phyloP scores from a whole-genome alignment of 2,797 vertebrate species.

The Serranus cabrilla region DNA sequence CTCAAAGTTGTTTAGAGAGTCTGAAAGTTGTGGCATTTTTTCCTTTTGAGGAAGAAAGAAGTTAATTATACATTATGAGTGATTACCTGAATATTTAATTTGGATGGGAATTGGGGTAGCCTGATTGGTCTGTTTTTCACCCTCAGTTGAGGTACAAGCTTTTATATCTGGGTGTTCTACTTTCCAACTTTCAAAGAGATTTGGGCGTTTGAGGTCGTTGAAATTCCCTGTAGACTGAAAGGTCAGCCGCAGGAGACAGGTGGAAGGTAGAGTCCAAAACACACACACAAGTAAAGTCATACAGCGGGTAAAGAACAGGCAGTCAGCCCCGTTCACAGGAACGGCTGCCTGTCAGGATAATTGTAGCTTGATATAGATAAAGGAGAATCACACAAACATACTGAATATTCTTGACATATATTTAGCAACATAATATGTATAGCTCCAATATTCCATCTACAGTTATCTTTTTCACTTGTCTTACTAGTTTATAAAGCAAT shows the following conservation, averaged over 20 bases:
- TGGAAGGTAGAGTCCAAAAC: slow-evolving; percentile 12
- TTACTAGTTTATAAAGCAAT: not conserved
- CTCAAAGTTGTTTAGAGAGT: slow-evolving; percentile 52
- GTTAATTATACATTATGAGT: slow-evolving; percentile 62
- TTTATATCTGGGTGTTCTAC: slow-evolving; percentile 41
- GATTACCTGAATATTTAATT: slow-evolving; percentile 69
- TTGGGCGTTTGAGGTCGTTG: slow-evolving; percentile 4
- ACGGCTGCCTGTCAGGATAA: too few relatives aligned
- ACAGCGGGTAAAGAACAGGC: not conserved
- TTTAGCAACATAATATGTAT: too few relatives aligned
- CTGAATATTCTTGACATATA: too few relatives aligned
- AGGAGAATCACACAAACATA: not conserved
- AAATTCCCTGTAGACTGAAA: slow-evolving; percentile 15
- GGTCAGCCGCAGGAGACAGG: slow-evolving; percentile 17
- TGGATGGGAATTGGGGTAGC: slow-evolving; percentile 42
- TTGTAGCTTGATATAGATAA: not conserved
- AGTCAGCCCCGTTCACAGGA: not conserved
- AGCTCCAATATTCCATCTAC: not conserved
- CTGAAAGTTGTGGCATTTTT: slow-evolving; percentile 43
- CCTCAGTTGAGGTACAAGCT: slow-evolving; percentile 16
- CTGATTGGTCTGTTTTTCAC: slow-evolving; percentile 38
- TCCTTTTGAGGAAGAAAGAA: slow-evolving; percentile 49
- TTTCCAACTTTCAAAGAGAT: slow-evolving; percentile 37
- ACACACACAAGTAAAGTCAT: not conserved
- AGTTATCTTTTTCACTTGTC: not conserved